Conservation (phyloP, 2,888 invertebrate species). For the Cephus sareptanus region DNA sequence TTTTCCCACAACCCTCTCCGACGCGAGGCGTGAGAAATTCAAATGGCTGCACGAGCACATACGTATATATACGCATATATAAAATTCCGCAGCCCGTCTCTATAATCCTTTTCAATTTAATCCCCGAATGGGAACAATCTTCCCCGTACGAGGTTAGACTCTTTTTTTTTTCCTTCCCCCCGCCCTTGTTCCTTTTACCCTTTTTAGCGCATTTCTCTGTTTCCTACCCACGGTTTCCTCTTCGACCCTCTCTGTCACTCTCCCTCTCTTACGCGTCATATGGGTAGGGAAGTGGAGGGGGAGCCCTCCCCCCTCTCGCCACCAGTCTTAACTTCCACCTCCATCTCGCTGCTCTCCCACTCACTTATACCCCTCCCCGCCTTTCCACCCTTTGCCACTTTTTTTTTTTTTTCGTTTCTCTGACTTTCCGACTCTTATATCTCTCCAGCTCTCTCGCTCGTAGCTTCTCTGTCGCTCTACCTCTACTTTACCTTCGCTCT, state of each 20-base stretch:
- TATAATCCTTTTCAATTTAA: constrained; percentile 56
- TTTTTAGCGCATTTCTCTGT: constrained; percentile 15
- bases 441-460: neutral
- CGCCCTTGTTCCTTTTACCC: neutral
- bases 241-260: constrained; percentile 14
- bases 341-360: constrained; percentile 16
- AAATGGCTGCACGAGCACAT: too few relatives aligned
- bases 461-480: neutral
- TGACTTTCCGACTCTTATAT: constrained; percentile 2
- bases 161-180: constrained; percentile 12
- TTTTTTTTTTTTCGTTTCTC: constrained; percentile 4
- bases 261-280: neutral
- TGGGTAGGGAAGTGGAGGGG: too few relatives aligned
- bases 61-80: too few relatives aligned
- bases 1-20: too few relatives aligned
- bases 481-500: neutral
- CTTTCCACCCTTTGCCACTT: neutral
- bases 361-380: neutral
- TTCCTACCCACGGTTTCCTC: constrained; percentile 3
- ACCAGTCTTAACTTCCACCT: neutral
- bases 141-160: constrained; percentile 47
- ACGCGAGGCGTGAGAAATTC: too few relatives aligned
- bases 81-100: constrained; percentile 28
- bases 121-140: constrained; percentile 57
- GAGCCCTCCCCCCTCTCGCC: too few relatives aligned